Conservation (phyloP, 2,888 invertebrate species). For the Xestia xanthographa region DNA sequence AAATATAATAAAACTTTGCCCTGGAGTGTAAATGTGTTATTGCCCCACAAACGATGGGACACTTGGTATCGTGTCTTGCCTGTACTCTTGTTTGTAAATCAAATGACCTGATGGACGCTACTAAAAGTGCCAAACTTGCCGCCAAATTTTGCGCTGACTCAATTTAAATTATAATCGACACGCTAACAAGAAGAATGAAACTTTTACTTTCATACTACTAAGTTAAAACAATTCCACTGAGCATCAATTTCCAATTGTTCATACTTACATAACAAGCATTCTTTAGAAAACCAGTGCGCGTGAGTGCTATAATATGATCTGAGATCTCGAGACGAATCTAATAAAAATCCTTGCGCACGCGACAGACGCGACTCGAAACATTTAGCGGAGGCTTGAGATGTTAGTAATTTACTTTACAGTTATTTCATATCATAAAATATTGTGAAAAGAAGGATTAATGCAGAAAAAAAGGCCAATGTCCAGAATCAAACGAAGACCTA, state of each 20-base stretch:
- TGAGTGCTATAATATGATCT: slow-evolving; percentile 21
- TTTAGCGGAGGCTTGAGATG: not conserved
- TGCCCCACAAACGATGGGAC: not conserved
- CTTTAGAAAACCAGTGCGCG: slow-evolving; percentile 53
- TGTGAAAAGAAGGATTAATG: not conserved
- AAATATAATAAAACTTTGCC: not conserved
- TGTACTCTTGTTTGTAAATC: not conserved
- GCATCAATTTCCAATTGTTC: slow-evolving; percentile 54
- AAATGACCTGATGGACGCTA: not conserved
- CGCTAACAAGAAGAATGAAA: not conserved
- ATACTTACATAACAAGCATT: slow-evolving; percentile 51
- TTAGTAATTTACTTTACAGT: not conserved
- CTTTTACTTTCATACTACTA: slow-evolving; percentile 29
- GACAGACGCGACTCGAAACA: slow-evolving; percentile 47
- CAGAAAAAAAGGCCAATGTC: not conserved
- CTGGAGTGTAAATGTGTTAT: not conserved
- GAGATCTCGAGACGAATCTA: slow-evolving; percentile 33
- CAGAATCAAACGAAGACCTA: not conserved
- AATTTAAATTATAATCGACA: not conserved
- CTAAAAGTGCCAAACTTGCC: not conserved
- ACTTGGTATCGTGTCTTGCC: not conserved
- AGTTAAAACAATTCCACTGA: slow-evolving; percentile 14
- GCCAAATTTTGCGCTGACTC: not conserved
- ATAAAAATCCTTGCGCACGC: slow-evolving; percentile 55
- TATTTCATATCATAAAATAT: not conserved